Conservation (phyloP, 2,113 vertebrate species). For the Hydropotes inermis region DNA sequence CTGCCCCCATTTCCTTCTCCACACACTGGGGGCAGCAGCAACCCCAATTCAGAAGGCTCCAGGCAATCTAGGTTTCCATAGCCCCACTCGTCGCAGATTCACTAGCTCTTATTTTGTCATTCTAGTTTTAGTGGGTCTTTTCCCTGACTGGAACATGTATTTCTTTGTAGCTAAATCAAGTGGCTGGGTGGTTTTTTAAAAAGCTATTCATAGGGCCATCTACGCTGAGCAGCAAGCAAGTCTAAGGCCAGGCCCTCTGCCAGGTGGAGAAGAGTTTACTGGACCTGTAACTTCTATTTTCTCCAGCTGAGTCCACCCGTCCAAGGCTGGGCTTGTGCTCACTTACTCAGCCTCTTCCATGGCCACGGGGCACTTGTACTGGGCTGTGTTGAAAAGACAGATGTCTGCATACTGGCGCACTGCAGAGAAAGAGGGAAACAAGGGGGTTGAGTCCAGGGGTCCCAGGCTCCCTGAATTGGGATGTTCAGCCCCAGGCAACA, state of each 20-base stretch:
- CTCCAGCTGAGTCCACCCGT: background rate
- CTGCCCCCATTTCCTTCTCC: background rate
- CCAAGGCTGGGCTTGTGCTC: background rate
- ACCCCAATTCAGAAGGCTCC: background rate
- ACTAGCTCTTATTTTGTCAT: background rate
- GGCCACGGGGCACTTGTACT: slow-evolving; percentile 97
- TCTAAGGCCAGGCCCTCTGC: background rate
- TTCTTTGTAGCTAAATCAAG: background rate
- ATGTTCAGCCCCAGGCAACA: background rate
- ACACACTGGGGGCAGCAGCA: background rate
- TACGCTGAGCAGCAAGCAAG: background rate
- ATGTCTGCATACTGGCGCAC: slow-evolving; percentile 97
- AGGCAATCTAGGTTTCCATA: background rate
- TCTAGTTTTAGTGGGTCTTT: background rate
- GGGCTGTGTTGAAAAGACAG: slow-evolving; percentile 98
- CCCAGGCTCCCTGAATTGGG: background rate
- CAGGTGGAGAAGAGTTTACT: background rate
- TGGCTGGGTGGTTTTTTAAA: background rate
- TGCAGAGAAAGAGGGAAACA: slow-evolving; percentile 53
- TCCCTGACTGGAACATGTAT: background rate
- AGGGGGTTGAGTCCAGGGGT: background rate
- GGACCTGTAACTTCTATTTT: background rate
- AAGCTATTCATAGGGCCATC: background rate
- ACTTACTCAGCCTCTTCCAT: slow-evolving; percentile 95
- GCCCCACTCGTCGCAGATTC: background rate